A percentile compares a stretch with the other conserved stretches of the same genome.
phyloP scores from a whole-genome alignment of 2,888 invertebrate species.

The Drosophila paranaensis region DNA sequence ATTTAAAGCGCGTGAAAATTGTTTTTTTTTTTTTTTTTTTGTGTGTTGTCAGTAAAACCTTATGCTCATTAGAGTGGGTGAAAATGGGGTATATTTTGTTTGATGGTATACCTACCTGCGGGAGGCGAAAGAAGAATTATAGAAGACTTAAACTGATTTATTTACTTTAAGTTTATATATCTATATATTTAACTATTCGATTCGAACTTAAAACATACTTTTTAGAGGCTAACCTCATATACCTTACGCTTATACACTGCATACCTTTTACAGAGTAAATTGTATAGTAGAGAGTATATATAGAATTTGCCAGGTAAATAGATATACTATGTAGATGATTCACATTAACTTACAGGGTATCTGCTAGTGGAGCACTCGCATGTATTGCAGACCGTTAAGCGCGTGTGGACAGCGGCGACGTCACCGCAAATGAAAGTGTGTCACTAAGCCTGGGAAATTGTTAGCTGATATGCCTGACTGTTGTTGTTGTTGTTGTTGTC shows the following conservation, averaged over 20 bases:
- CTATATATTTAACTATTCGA: not conserved
- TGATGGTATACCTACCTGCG: no score
- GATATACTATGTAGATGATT: not conserved
- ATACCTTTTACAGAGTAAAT: no score
- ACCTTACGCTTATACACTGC: no score
- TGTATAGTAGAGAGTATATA: no score
- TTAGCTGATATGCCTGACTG: constrained; percentile 54
- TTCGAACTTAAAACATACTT: no score
- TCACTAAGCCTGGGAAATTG: constrained; percentile 76
- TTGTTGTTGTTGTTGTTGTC: constrained; percentile 24
- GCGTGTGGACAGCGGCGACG: constrained; percentile 61
- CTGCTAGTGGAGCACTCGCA: not conserved
- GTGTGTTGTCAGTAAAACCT: constrained; percentile 5
- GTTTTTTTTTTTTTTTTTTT: constrained; percentile 26
- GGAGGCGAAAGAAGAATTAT: not conserved
- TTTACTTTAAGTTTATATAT: not conserved
- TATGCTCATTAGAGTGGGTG: not conserved
- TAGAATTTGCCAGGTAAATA: no score
- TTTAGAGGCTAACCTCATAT: no score
- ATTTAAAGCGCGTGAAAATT: constrained; percentile 66
- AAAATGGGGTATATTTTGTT: not conserved
- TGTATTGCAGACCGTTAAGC: constrained; percentile 54
- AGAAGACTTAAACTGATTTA: not conserved
- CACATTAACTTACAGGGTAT: not conserved
- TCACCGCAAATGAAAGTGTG: constrained; percentile 70